phyloP scores from a whole-genome alignment of 2,888 invertebrate genomes.

The Agriopis leucophaearia region DNA sequence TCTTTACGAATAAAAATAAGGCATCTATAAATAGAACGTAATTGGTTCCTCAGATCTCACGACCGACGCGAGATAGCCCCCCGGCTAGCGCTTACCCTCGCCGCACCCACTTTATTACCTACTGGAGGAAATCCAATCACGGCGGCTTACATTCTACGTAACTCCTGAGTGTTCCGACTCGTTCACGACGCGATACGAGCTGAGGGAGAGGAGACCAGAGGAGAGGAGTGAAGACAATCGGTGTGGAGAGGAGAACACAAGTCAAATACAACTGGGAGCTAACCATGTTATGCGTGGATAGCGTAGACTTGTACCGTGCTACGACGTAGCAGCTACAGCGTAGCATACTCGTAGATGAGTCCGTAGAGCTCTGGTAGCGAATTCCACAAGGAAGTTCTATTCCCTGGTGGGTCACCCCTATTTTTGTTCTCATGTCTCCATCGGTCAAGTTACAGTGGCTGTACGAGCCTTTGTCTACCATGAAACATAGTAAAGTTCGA shows the following conservation, averaged over 20 bases:
- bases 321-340: not conserved
- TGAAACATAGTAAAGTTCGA: too few relatives aligned
- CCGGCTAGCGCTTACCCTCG: not conserved
- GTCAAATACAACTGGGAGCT: too few relatives aligned
- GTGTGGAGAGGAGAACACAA: not conserved
- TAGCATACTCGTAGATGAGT: not conserved
- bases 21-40: slow-evolving; percentile 20
- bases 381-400: too few relatives aligned
- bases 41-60: slow-evolving; percentile 15
- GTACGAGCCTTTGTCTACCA: too few relatives aligned
- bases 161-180: slow-evolving; percentile 35
- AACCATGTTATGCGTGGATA: too few relatives aligned
- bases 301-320: not conserved
- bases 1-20: slow-evolving; percentile 13
- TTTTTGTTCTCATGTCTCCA: too few relatives aligned
- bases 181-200: not conserved
- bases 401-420: too few relatives aligned
- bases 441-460: too few relatives aligned
- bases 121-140: slow-evolving; percentile 36
- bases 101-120: slow-evolving; percentile 15
- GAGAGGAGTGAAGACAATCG: not conserved
- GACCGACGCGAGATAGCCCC: not conserved
- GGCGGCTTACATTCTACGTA: slow-evolving; percentile 33
- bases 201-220: not conserved
- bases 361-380: not conserved